Evolutionary conservation across 2,797 vertebrate genomes (phyloP).

Genomic region (Chaunax sp.): DNA sequence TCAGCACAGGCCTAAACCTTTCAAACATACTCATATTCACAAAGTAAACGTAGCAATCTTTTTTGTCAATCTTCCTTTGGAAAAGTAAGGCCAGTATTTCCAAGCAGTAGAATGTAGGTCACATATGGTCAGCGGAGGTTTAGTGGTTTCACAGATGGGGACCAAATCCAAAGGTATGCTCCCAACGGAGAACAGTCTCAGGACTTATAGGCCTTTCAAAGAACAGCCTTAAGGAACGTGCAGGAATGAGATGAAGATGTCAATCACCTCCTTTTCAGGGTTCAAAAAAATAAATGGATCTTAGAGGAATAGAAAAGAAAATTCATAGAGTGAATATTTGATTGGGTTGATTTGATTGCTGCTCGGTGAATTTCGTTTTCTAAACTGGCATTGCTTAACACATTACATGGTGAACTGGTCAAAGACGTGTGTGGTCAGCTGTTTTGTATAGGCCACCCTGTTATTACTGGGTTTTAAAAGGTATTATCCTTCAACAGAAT

Average conservation of each 20-base stretch:
- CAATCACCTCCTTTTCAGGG: too few relatives aligned
- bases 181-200: background rate
- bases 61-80: background rate
- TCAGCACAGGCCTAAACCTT: background rate
- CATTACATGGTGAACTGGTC: background rate
- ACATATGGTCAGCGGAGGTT: conserved; percentile 27
- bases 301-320: too few relatives aligned
- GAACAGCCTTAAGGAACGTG: background rate
- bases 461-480: conserved; percentile 16
- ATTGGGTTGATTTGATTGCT: too few relatives aligned
- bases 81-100: background rate
- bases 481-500: conserved; percentile 9
- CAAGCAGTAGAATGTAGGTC: conserved; percentile 38
- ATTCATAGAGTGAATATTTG: too few relatives aligned
- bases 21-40: background rate
- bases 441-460: background rate
- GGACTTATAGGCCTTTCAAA: conserved; percentile 5
- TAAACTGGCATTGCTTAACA: background rate
- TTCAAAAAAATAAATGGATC: background rate
- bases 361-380: background rate
- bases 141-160: conserved; percentile 34
- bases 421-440: background rate
- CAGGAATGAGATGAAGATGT: background rate
- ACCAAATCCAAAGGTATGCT: conserved; percentile 13
- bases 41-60: background rate